These are phyloP conservation scores for Alethe castanea DNA, from an alignment of 2,113 vertebrate species.

Conservation along the genomic window DNA sequence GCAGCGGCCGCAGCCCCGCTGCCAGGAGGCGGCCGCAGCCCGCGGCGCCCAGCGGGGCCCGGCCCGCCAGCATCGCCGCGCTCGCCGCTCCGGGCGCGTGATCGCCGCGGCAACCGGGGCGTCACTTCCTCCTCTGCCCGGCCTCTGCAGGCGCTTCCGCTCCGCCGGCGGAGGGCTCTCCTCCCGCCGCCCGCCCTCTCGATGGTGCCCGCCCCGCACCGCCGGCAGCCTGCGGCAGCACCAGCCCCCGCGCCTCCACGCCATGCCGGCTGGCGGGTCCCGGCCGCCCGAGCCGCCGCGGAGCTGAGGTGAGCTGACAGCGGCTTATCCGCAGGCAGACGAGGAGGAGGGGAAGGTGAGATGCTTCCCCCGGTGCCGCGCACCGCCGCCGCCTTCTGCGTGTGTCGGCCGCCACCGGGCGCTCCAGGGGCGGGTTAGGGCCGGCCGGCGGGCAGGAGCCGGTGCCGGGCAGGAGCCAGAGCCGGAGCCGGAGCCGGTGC, in stretches of 20 bases:
- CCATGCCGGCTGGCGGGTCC: conserved; percentile 40
- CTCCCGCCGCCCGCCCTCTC: conserved; percentile 33
- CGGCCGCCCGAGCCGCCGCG: neutral
- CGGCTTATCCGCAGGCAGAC: neutral
- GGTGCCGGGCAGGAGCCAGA: neutral
- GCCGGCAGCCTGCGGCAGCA: neutral
- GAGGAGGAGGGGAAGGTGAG: neutral
- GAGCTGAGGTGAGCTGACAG: neutral
- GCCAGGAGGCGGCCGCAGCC: neutral
- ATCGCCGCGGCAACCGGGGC: neutral
- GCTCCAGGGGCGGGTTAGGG: neutral
- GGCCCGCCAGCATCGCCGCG: neutral
- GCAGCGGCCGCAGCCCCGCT: neutral
- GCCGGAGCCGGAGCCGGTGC: neutral
- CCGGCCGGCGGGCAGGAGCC: neutral
- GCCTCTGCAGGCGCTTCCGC: neutral
- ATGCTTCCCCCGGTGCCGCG: neutral
- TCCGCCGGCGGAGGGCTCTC: conserved; percentile 44
- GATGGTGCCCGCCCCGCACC: conserved; percentile 34
- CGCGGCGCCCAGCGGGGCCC: neutral
- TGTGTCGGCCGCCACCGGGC: neutral
- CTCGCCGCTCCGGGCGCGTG: neutral
- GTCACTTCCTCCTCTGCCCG: conserved; percentile 3
- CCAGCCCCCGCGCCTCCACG: neutral
- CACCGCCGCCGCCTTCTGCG: neutral